Evolutionary conservation across 2,113 vertebrate genomes (phyloP).

Genomic region (Hoplias malabaricus): DNA sequence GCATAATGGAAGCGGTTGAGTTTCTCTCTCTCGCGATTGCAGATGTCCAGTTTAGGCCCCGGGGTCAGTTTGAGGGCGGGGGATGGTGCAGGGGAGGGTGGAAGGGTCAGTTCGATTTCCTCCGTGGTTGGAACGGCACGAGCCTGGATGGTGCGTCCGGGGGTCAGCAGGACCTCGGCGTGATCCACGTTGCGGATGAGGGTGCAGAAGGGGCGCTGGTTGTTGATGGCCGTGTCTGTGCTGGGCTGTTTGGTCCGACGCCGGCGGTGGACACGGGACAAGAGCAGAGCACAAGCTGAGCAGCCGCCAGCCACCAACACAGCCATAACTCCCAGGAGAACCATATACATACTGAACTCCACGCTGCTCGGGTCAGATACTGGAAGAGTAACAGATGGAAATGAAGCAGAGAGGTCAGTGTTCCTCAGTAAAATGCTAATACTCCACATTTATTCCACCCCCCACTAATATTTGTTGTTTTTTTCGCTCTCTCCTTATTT

Average conservation of each 20-base stretch:
- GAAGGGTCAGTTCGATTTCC: constrained; percentile 76
- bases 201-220: constrained; percentile 76
- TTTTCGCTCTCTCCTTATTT: no score
- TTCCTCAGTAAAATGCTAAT: background rate
- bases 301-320: constrained; percentile 65
- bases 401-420: background rate
- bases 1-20: constrained; percentile 73
- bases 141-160: constrained; percentile 13
- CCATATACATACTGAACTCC: constrained; percentile 70
- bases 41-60: constrained; percentile 75
- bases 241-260: constrained; percentile 65
- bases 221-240: constrained; percentile 73
- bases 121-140: constrained; percentile 54
- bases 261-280: constrained; percentile 69
- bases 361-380: constrained; percentile 57
- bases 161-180: constrained; percentile 52
- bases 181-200: constrained; percentile 77
- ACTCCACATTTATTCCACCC: no score
- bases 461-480: no score
- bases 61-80: constrained; percentile 67
- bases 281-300: constrained; percentile 62
- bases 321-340: constrained; percentile 67
- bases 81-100: constrained; percentile 67
- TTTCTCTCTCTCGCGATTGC: constrained; percentile 77
- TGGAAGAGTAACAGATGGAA: constrained; percentile 12